These are phyloP conservation scores for Nothocercus nigrocapillus DNA, from an alignment of 2,113 vertebrate genomes.

Conservation along the genomic window DNA sequence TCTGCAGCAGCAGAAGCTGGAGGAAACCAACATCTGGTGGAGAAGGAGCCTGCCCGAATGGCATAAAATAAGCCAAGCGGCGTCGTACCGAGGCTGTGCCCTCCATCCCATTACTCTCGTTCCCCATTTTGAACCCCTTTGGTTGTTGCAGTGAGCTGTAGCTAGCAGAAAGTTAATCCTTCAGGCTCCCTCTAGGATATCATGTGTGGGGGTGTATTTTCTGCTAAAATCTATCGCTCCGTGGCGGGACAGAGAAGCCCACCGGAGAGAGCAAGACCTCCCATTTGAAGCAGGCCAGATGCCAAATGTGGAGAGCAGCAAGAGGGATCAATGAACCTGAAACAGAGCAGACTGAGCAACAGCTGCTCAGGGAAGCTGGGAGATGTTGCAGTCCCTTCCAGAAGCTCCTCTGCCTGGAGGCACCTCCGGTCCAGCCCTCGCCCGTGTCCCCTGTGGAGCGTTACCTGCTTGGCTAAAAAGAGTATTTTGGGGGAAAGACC, in stretches of 20 bases:
- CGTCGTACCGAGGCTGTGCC: not conserved
- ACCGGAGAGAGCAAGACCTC: not conserved
- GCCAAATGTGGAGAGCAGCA: not conserved
- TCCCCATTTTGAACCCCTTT: not conserved
- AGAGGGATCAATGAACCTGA: not conserved
- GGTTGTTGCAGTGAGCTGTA: not conserved
- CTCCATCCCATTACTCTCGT: rapidly evolving
- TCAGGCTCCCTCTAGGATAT: not conserved
- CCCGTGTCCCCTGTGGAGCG: not conserved
- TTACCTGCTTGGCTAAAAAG: not conserved
- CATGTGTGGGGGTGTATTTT: not conserved
- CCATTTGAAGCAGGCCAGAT: not conserved
- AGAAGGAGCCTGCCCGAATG: not conserved
- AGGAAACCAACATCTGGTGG: not conserved
- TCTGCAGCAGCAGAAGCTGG: not conserved
- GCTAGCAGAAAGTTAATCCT: not conserved
- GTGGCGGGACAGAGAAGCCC: not conserved
- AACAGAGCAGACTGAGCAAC: not conserved
- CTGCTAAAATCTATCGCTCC: not conserved
- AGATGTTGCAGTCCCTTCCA: not conserved
- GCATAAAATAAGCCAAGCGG: not conserved
- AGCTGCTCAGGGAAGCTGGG: not conserved
- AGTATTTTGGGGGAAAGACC: not conserved
- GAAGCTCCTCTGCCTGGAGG: not conserved
- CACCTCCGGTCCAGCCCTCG: not conserved